Evolutionary conservation across 2,888 invertebrate genomes (phyloP), one percentile per base, ranked within the genome.

Genomic region (Leptinotarsa haldemani): DNA sequence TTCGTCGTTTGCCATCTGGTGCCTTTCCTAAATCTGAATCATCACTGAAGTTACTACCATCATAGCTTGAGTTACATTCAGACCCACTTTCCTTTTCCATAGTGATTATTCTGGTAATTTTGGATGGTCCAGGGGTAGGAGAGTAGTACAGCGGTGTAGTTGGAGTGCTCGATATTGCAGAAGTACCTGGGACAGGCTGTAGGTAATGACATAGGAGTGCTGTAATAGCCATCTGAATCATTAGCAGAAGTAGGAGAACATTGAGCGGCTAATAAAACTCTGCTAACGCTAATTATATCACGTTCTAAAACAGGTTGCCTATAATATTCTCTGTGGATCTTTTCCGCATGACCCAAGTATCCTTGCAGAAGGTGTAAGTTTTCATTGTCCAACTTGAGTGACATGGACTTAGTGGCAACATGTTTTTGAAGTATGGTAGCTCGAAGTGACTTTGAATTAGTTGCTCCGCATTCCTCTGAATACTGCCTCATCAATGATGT

Each of bases 401-500:
- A 52, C 16, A 67, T 53, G 22, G 67, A 67, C 25, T 67, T 53
- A 53, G 53, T 53, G 5, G 53, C 67, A 22, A 53, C 67, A 67
- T 67, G 67, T 67, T 67, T 67, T 16, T 53, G 67, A 13, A 67
- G 52, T 46, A n/a, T 30, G 30, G 30, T 30, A 30, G 30, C 30
- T 30, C 30, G 30, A 30, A 30, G 30, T 7, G 30, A 16, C 40
- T 64, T 64, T 7, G 52, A 30, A 18, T 30, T 30, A 25, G 18
- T 18, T 56, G 68, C 68, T 25, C 68, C 56, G 18, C 53, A 68
- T 18, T 68, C 15, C 9, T 25, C 68, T n/a, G 68, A 56, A 53
- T 40, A 68, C 68, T 30, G 25, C 46, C 56, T 52, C 52, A 68
- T 68, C 68, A 68, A 65, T n/a, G 15, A 13, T 65, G 46, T 47